Base-by-base conservation (phyloP, 2,888 invertebrate genomes). In the Sepioteuthis lessoniana region DNA sequence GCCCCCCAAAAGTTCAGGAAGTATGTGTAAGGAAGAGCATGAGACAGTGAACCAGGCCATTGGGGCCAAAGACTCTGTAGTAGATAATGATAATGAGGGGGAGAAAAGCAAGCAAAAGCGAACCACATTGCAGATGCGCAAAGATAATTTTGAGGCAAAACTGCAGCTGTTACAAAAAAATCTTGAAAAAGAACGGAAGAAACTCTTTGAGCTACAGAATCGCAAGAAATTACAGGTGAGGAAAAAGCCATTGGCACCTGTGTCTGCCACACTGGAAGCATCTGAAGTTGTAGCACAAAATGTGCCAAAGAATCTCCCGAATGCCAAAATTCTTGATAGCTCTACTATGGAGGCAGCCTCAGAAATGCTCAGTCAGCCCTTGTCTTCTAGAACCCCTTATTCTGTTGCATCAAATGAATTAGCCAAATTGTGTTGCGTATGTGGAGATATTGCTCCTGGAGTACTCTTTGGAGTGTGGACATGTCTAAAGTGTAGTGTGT, bases 401-500 rank as follows among this genome's bases (percentile, higher is more conserved):
- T 76, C n/a, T 13, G 16, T n/a, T 76, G 16, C n/a, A n/a, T 91
- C 91, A 42, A 46, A 91, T 46, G 91, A n/a, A n/a, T n/a, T n/a
- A n/a, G n/a, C n/a, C n/a, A n/a, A n/a, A n/a, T n/a, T n/a, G 42
- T 97, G 97, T 95, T 95, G 96, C 94, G 97, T 97, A 35, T 97
- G 97, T 94, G 96, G 96, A 21, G 97, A 97, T 95, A 96, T 96
- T 91, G 97, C 97, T 42, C 97, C 97, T 94, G 97, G 97, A 28
- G 96, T 97, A 38, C 97, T 97, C 94, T 97, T 97, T 95, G 97
- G 97, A 16, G 96, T 97, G 46, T 96, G 95, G 93, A 97, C 97
- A 16, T 97, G 97, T 94, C 97, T 97, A 95, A 97, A 97, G 35
- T 97, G 97, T 95, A 97, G 97, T 96, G 91, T 92, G 28, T 92